phyloP scores from a whole-genome alignment of 1,140 invertebrate genomes.

The Drosophila malerkotliana region DNA sequence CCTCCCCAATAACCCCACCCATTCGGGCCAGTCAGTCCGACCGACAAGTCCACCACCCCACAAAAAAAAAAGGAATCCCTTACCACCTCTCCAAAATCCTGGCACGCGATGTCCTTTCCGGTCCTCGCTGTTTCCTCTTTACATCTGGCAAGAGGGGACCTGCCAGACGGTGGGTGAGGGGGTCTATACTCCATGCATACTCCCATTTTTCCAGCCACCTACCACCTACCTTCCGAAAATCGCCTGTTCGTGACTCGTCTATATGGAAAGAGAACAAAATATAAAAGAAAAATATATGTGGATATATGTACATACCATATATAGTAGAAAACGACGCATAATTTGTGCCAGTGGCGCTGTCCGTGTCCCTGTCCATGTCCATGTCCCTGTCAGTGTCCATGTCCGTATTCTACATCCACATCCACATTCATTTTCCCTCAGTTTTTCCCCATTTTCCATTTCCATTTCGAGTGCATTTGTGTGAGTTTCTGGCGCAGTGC shows the following conservation, averaged over 20 bases:
- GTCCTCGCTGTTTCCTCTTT: constrained; percentile 75
- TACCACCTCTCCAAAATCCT: constrained; percentile 29
- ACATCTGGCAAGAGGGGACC: constrained; percentile 36
- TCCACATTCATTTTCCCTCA: constrained; percentile 7
- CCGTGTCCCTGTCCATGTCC: constrained; percentile 42
- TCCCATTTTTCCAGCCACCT: constrained; percentile 44
- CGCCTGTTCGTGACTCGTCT: constrained; percentile 70
- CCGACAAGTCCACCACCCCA: constrained; percentile 1
- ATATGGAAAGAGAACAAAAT: constrained; percentile 23
- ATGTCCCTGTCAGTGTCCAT: constrained; percentile 38
- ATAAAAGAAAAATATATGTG: not conserved
- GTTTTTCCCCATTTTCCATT: constrained; percentile 9
- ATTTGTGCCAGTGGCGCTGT: constrained; percentile 74
- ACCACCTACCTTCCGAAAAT: constrained; percentile 40
- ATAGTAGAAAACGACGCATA: constrained; percentile 68
- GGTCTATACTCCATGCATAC: constrained; percentile 10
- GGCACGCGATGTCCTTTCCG: constrained; percentile 83
- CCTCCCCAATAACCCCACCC: not conserved
- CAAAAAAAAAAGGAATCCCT: not conserved
- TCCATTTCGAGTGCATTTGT: constrained; percentile 11
- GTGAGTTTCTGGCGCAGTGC: constrained; percentile 67
- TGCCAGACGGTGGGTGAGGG: constrained; percentile 9
- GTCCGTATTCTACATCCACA: constrained; percentile 15
- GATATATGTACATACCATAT: not conserved
- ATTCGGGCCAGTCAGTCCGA: constrained; percentile 5